Percentiles rank a stretch among this genome's conserved stretches.
Conservation (phyloP, 2,888 invertebrate genomes). For the Xestobium rufovillosum region DNA sequence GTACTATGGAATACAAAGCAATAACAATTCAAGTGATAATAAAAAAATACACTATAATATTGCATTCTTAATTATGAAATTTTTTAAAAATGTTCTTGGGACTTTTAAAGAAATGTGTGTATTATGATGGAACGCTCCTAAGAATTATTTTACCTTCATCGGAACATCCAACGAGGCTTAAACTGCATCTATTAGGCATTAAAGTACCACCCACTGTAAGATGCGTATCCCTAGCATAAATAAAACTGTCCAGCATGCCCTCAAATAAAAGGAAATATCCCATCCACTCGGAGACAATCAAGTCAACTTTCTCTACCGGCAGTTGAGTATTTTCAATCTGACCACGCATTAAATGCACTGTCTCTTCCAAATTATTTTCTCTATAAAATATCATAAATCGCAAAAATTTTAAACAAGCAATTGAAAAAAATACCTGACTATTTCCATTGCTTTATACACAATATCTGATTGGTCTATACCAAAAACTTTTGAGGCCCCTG, state of each 20-base stretch:
- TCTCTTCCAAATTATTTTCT: conserved; percentile 67
- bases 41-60: too few species aligned
- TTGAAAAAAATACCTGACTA: conserved; percentile 58
- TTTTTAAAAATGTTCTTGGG: too few species aligned
- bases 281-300: conserved; percentile 98
- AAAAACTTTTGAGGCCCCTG: conserved; percentile 83
- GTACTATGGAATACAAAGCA: too few species aligned
- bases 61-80: too few species aligned
- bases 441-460: conserved; percentile 92
- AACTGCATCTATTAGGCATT: conserved; percentile 77
- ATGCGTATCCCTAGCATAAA: conserved; percentile 79
- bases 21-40: too few species aligned
- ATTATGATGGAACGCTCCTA: too few species aligned
- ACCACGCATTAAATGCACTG: conserved; percentile 75
- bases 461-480: conserved; percentile 96
- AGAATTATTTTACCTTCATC: conserved; percentile 56
- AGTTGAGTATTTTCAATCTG: conserved; percentile 75
- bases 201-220: conserved; percentile 69
- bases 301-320: conserved; percentile 72
- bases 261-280: conserved; percentile 95
- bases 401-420: background rate
- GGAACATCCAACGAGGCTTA: conserved; percentile 73
- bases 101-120: too few species aligned
- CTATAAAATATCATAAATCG: conserved; percentile 37
- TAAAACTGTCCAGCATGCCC: conserved; percentile 92